Conservation (phyloP, 2,888 invertebrate species). For the Erebia palarica region DNA sequence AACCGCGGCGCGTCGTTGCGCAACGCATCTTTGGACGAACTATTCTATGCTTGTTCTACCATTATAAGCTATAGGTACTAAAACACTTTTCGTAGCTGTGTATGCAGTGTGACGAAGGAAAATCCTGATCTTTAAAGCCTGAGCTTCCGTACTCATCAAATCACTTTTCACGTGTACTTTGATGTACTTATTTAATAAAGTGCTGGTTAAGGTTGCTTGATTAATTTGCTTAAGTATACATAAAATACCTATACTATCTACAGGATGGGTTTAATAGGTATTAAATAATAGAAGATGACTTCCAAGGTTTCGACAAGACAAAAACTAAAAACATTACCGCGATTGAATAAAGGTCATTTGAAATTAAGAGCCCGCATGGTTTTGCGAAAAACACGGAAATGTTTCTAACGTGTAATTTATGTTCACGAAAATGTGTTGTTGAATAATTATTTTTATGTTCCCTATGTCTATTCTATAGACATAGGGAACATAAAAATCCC, state of each 20-base stretch:
- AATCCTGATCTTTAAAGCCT: background rate
- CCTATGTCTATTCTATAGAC: too few species aligned
- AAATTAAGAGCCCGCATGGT: constrained; percentile 46
- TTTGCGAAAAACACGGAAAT: constrained; percentile 32
- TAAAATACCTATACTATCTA: background rate
- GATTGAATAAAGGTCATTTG: constrained; percentile 53
- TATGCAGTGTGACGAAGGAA: background rate
- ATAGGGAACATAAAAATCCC: too few species aligned
- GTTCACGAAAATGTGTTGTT: background rate
- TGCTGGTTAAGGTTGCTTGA: background rate
- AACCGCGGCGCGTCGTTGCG: constrained; percentile 60
- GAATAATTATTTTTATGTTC: too few species aligned
- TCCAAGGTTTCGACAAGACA: constrained; percentile 62
- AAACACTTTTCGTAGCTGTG: background rate
- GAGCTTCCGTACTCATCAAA: background rate
- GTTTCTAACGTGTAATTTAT: constrained; percentile 22
- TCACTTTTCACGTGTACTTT: too few species aligned
- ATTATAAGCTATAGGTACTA: constrained; percentile 6
- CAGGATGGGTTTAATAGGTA: background rate
- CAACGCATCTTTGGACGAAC: constrained; percentile 64
- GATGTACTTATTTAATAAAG: too few species aligned
- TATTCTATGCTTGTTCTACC: background rate
- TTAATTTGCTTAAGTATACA: too few species aligned
- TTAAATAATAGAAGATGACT: constrained; percentile 40
- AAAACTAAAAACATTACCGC: constrained; percentile 47